phyloP scores from a whole-genome alignment of 2,797 vertebrate species.

The Poecilia gillii region DNA sequence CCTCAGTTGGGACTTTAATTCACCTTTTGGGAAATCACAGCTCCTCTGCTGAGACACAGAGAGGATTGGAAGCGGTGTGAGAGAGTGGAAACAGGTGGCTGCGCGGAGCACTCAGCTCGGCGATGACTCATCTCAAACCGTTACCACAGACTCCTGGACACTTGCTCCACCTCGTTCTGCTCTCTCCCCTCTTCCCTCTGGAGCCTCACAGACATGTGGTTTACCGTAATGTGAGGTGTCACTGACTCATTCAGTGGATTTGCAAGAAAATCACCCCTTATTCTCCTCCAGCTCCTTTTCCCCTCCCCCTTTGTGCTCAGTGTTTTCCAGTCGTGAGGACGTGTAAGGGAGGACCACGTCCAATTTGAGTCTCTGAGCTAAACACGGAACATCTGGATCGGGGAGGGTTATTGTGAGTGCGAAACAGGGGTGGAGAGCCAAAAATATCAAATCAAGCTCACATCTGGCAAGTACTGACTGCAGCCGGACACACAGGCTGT shows the following conservation, averaged over 20 bases:
- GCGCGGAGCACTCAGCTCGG: constrained; percentile 39
- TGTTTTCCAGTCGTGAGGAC: constrained; percentile 47
- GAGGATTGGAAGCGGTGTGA: constrained; percentile 13
- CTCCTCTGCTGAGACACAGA: constrained; percentile 6
- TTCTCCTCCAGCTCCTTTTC: constrained; percentile 11
- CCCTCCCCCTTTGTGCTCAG: constrained; percentile 24
- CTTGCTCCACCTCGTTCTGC: constrained; percentile 18
- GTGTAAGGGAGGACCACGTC: constrained; percentile 58
- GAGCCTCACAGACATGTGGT: constrained; percentile 38
- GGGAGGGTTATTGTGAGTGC: constrained; percentile 41
- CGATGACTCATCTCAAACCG: constrained; percentile 38
- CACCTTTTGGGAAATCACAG: constrained; percentile 24
- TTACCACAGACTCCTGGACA: constrained; percentile 16
- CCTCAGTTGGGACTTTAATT: constrained; percentile 13
- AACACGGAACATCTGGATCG: constrained; percentile 72
- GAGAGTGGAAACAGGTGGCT: constrained; percentile 36
- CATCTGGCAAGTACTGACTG: constrained; percentile 53
- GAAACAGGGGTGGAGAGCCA: constrained; percentile 41
- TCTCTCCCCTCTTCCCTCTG: constrained; percentile 37
- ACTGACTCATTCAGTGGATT: constrained; percentile 52
- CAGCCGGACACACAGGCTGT: constrained; percentile 59
- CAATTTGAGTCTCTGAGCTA: constrained; percentile 48
- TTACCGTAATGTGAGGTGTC: constrained; percentile 58
- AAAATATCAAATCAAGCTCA: constrained; percentile 61
- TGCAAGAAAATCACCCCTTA: background rate